Conservation (phyloP, 2,797 vertebrate species). For the Lepilemur ruficaudatus region DNA sequence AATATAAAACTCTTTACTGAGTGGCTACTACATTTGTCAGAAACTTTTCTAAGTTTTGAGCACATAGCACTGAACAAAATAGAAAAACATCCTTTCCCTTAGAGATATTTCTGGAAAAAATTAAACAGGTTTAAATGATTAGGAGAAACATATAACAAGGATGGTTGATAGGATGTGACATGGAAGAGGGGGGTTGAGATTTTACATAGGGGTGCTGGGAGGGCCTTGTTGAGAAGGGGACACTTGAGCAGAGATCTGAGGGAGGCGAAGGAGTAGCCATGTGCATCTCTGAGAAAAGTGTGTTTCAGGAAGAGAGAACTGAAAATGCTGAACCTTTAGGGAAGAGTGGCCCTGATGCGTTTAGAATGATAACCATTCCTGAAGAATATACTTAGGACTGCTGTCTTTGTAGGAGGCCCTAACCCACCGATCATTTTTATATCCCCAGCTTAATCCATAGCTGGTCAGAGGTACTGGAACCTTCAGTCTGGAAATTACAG, state of each 20-base stretch:
- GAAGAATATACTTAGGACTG: not conserved
- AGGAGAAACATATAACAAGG: not conserved
- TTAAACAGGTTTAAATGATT: not conserved
- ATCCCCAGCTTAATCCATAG: not conserved
- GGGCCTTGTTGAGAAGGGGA: not conserved
- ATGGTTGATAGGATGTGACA: not conserved
- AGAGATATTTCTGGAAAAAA: not conserved
- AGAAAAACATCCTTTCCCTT: not conserved
- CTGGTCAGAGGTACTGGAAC: not conserved
- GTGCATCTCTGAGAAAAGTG: not conserved
- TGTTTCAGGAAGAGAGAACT: not conserved
- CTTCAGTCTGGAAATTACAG: not conserved
- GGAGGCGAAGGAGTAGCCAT: not conserved
- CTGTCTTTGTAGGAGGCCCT: not conserved
- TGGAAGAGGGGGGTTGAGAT: not conserved
- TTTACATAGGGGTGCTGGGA: not conserved
- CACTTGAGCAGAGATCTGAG: not conserved
- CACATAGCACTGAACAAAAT: not conserved
- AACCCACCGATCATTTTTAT: not conserved
- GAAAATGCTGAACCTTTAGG: not conserved
- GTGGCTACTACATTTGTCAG: not conserved
- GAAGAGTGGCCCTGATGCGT: not conserved
- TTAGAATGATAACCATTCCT: not conserved
- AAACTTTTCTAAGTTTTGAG: not conserved
- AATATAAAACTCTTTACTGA: not conserved